Conservation (phyloP, 2,888 invertebrate genomes). For the Cordilura impudica region DNA sequence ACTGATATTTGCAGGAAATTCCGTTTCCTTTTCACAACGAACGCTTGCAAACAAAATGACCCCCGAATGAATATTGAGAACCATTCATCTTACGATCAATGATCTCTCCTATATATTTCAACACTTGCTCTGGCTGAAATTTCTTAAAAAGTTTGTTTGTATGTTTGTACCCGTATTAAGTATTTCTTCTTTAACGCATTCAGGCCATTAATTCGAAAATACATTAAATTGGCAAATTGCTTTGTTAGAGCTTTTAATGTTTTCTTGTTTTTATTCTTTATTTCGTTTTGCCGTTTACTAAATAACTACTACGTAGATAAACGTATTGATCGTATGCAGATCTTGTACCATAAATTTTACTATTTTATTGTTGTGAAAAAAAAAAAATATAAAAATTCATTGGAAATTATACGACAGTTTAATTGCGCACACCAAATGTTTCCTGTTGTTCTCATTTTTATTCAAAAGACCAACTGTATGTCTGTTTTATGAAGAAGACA, state of each 20-base stretch:
- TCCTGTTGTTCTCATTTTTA: conserved; percentile 31
- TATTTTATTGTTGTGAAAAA: conserved; percentile 49
- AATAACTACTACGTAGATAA: background rate
- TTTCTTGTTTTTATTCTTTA: conserved; percentile 1
- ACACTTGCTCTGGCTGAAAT: conserved; percentile 40
- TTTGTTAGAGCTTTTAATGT: conserved; percentile 42
- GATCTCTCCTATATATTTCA: conserved; percentile 45
- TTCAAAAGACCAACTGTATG: background rate
- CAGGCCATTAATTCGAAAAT: conserved; percentile 43
- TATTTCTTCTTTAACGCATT: background rate
- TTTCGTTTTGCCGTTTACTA: background rate
- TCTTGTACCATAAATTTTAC: conserved; percentile 45
- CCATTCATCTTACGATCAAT: conserved; percentile 21
- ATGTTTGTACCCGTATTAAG: conserved; percentile 11
- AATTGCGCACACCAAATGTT: conserved; percentile 47
- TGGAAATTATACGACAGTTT: conserved; percentile 51
- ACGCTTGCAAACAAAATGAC: conserved; percentile 22
- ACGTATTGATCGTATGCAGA: conserved; percentile 40
- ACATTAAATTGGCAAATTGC: conserved; percentile 60
- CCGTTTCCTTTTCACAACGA: conserved; percentile 22
- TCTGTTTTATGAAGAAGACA: background rate
- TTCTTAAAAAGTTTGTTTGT: conserved; percentile 12
- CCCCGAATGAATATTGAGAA: conserved; percentile 3
- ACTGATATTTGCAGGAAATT: conserved; percentile 31
- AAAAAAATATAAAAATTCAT: conserved; percentile 35